Evolutionary conservation across 2,113 vertebrate species (phyloP).

Genomic region (Monopterus albus): DNA sequence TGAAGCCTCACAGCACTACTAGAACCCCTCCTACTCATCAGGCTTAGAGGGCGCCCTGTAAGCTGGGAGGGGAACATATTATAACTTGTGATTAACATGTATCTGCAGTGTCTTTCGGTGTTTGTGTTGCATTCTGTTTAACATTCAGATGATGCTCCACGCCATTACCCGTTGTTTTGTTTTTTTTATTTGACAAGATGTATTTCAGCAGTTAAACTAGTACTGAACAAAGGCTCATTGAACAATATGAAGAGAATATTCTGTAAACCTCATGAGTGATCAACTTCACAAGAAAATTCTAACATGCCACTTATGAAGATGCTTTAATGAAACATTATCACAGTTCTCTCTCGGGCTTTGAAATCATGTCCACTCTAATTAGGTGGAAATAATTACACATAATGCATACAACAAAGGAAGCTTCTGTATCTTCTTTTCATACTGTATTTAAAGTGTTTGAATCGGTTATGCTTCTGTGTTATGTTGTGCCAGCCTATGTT

Average conservation of each 20-base stretch:
- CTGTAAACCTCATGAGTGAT: constrained; percentile 20
- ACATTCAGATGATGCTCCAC: constrained; percentile 16
- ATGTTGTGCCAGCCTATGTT: background rate
- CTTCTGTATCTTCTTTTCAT: background rate
- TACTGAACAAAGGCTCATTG: background rate
- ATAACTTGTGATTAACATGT: constrained; percentile 69
- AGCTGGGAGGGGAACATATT: constrained; percentile 30
- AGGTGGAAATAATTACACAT: constrained; percentile 23
- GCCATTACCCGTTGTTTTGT: constrained; percentile 12
- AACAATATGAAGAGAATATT: background rate
- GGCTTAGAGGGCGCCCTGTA: constrained; percentile 29
- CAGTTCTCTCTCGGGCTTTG: constrained; percentile 23
- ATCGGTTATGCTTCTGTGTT: background rate
- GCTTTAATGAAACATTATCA: constrained; percentile 21
- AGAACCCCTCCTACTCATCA: constrained; percentile 56
- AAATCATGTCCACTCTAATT: constrained; percentile 18
- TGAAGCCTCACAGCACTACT: constrained; percentile 31
- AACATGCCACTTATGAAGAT: constrained; percentile 30
- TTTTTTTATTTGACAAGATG: background rate
- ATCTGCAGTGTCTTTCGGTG: constrained; percentile 41
- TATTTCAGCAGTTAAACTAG: constrained; percentile 3
- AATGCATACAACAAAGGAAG: constrained; percentile 4
- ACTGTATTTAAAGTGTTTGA: background rate
- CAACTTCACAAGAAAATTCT: constrained; percentile 26
- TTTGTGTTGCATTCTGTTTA: constrained; percentile 26